A percentile compares a stretch with the other conserved stretches of the same genome.
phyloP scores from a whole-genome alignment of 2,797 vertebrate genomes.

The Poecilia picta region DNA sequence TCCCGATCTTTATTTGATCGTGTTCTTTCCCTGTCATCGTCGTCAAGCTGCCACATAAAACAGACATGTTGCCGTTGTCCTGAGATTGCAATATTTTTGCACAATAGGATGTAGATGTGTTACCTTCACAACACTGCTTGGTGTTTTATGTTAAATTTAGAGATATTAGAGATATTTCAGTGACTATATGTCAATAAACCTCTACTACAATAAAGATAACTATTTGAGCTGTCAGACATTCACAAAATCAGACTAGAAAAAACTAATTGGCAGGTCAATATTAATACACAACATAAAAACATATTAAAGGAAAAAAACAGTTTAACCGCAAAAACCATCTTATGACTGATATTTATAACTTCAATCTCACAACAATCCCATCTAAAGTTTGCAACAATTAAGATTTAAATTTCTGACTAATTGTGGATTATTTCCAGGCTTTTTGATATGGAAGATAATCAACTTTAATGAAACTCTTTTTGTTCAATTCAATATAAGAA shows the following conservation, averaged over 20 bases:
- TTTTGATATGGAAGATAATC: neutral
- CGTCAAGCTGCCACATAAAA: conserved; percentile 63
- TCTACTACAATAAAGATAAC: neutral
- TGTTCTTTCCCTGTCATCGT: conserved; percentile 67
- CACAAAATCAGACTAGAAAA: neutral
- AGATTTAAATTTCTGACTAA: neutral
- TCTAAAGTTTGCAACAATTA: neutral
- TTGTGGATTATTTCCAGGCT: neutral
- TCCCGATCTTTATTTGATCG: conserved; percentile 36
- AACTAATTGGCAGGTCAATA: neutral
- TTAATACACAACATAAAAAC: neutral
- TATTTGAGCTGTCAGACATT: neutral
- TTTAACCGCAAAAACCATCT: neutral
- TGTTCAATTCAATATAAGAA: neutral
- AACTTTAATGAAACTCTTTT: neutral
- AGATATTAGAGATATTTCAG: neutral
- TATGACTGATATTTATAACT: neutral
- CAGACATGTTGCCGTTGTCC: conserved; percentile 71
- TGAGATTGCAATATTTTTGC: conserved; percentile 54
- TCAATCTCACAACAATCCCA: neutral
- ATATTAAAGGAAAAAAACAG: neutral
- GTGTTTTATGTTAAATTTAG: neutral
- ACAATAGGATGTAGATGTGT: conserved; percentile 9
- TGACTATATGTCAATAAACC: neutral
- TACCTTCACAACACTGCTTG: neutral